Base-by-base conservation (phyloP, 2,797 vertebrate genomes). In the Enteromius mattozi region DNA sequence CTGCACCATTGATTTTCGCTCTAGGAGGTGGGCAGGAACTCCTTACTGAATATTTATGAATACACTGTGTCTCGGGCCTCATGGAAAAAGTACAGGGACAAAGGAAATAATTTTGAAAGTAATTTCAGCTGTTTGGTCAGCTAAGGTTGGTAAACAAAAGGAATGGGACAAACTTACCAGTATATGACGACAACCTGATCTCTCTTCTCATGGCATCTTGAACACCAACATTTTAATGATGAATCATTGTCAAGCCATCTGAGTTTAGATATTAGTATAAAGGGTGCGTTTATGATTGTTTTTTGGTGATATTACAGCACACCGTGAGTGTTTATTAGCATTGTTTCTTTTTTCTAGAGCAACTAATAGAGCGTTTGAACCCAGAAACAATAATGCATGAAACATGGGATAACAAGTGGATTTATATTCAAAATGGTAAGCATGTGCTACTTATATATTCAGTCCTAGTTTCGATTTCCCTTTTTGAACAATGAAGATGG, bases 1-100 rank as follows among this genome's bases (percentile, higher is more conserved):
- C 85, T 84, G 85, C 86, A 86, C 80, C 86, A 89, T 89, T 87
- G 88, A 89, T 89, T 89, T 89, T 89, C 71, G 82, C 88, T 89
- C 85, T 80, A 87, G 85, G 88, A 83, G 86, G 86, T 87, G 82
- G 10, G 63, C 59, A 78, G 69, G 66, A 80, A 72, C 71, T 85
- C 66, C 13, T 85, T 86, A 81, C 68, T 86, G 85, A 87, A 89
- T 89, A 89, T 89, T 87, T 87, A 89, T 89, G 85, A 86, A 86
- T 21, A 47, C 56, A 75, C 37, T 65, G 81, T 79, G 83, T 76
- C 84, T 80, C 33, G 35, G 47, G 19, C 66, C 71, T 49, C 59
- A 74, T 74, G 56, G 86, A 78, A 83, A 71, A 77, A 47, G 56
- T 86, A 71, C 51, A 70, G 37, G 45, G 71, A 81, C 82, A 87